Evolutionary conservation across 2,888 invertebrate species (phyloP), one percentile per base, ranked within the genome.

Genomic region (Rotaria macrura): DNA sequence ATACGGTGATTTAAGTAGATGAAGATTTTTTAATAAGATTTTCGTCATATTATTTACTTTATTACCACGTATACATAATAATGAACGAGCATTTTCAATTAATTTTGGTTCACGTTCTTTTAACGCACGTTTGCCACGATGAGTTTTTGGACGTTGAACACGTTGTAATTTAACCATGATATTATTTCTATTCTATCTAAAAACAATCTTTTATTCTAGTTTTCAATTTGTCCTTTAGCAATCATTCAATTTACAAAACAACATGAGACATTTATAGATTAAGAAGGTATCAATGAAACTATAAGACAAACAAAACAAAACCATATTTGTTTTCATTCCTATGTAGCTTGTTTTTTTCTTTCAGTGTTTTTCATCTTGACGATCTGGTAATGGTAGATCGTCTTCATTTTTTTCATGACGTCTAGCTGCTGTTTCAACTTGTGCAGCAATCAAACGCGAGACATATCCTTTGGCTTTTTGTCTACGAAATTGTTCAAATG

Each of bases 401-500:
- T 79, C 79, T 2, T 79, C 79, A n/a, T 9, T 1, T 25, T 9
- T 10, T 43, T 79, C 79, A 43, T 10, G 34, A 34, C 79, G 79
- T 79, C 79, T 25, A 25, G 79, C 2, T 14, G 25, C n/a, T 79
- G 79, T 79, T 43, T 7, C 43, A 12, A 43, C 79, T 79, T 43
- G 40, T 43, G 79, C 79, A 79, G 43, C 43, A 7, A 79, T 40
- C n/a, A 79, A 79, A 43, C 79, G 79, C 9, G 40, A 9, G 25
- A 79, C 79, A 54, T 86, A 86, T 54, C 84, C 84, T 87, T 88
- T 89, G 85, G 89, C 89, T 88, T 90, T 90, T 87, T 88, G 90
- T 92, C 97, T 97, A 88, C 97, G 93, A 92, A 97, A 97, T 92
- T 95, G 96, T 92, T 97, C 97, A 90, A 96, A 97, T 0, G 97